These are phyloP conservation scores for Drosophila paranaensis DNA, from an alignment of 2,888 invertebrate genomes.

Conservation along the genomic window DNA sequence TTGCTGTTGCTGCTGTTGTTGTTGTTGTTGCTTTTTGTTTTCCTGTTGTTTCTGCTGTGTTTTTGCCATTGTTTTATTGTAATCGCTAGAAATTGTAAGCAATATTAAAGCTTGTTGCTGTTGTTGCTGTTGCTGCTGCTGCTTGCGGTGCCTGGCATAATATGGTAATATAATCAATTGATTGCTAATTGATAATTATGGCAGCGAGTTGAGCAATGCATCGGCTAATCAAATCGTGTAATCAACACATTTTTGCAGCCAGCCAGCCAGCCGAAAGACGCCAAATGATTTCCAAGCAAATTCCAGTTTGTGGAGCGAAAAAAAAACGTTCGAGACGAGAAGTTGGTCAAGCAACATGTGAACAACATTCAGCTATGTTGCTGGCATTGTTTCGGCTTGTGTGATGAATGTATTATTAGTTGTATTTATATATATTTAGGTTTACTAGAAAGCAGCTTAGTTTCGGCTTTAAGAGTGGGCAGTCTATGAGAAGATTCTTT, in stretches of 20 bases:
- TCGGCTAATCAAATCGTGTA: constrained; percentile 56
- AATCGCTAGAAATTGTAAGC: constrained; percentile 39
- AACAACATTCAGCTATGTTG: too few species aligned
- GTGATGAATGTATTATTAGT: too few species aligned
- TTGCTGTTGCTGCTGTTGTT: constrained; percentile 12
- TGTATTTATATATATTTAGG: too few species aligned
- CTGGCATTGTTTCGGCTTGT: too few species aligned
- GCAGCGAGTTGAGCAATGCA: constrained; percentile 53
- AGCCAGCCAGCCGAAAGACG: constrained; percentile 25
- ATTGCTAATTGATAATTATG: constrained; percentile 83
- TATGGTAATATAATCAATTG: constrained; percentile 76
- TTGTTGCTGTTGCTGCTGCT: constrained; percentile 25
- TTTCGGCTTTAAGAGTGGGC: too few species aligned
- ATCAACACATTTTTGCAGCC: constrained; percentile 36
- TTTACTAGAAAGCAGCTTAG: too few species aligned
- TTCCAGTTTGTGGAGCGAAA: neutral
- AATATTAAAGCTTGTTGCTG: constrained; percentile 31
- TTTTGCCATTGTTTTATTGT: constrained; percentile 64
- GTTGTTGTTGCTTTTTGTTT: constrained; percentile 12
- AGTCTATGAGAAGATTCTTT: too few species aligned
- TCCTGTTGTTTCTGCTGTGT: constrained; percentile 15
- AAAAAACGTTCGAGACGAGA: too few species aligned
- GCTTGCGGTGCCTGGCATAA: constrained; percentile 55
- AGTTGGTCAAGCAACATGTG: too few species aligned
- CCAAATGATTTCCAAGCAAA: constrained; percentile 13